Evolutionary conservation across 2,113 vertebrate genomes (phyloP).

Genomic region (Chiloscyllium plagiosum): DNA sequence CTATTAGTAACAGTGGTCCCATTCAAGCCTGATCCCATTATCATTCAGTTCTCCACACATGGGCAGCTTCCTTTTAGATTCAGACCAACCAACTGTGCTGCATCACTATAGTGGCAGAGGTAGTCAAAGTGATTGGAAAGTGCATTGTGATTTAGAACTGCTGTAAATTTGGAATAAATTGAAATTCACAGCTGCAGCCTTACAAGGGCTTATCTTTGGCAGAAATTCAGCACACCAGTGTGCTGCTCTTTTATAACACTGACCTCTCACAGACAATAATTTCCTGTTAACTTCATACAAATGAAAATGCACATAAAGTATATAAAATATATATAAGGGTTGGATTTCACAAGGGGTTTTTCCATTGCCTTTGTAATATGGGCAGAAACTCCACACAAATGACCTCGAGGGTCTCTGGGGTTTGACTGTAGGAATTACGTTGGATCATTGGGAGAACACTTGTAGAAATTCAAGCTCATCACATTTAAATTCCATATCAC

Average conservation of each 20-base stretch:
- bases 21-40: neutral
- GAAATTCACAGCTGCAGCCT: neutral
- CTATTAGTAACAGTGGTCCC: neutral
- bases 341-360: neutral
- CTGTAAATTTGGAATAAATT: neutral
- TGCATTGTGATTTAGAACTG: neutral
- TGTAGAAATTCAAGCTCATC: neutral
- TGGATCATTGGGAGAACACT: neutral
- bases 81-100: neutral
- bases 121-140: neutral
- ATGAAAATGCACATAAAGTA: neutral
- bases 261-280: slow-evolving; percentile 28
- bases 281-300: neutral
- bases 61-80: neutral
- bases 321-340: neutral
- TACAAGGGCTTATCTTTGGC: neutral
- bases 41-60: neutral
- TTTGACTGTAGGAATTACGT: neutral
- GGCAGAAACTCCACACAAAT: neutral
- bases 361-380: neutral
- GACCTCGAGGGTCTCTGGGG: neutral
- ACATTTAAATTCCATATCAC: slow-evolving; percentile 1
- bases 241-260: neutral
- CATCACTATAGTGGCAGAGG: neutral
- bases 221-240: neutral